phyloP scores from a whole-genome alignment of 1,140 invertebrate genomes.

The Ectropis grisescens region DNA sequence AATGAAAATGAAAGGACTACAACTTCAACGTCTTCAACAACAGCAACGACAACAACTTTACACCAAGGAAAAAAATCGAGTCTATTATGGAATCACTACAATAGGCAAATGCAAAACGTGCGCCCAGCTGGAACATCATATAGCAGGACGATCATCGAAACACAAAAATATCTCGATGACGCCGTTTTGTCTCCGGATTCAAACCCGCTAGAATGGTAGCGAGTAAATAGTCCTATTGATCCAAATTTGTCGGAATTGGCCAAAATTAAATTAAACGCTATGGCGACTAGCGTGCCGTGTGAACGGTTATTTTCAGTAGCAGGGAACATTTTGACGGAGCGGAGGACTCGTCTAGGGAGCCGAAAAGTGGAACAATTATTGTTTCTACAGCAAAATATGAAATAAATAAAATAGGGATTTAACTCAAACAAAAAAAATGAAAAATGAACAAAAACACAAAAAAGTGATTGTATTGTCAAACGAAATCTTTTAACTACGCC shows the following conservation, averaged over 20 bases:
- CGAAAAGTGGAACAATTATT: not conserved
- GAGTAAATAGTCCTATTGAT: not conserved
- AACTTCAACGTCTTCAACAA: not conserved
- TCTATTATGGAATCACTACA: not conserved
- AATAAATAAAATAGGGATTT: not conserved
- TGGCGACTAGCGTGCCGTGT: slow-evolving; percentile 1
- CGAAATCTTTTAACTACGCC: too few relatives aligned
- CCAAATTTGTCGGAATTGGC: not conserved
- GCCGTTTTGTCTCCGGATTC: not conserved
- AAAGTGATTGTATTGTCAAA: too few relatives aligned
- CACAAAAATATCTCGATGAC: not conserved
- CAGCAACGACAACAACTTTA: not conserved
- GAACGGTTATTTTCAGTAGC: not conserved
- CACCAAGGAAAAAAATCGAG: not conserved
- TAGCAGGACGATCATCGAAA: not conserved
- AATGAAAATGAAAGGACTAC: not conserved
- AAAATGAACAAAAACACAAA: too few relatives aligned
- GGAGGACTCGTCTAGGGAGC: not conserved
- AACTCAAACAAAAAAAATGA: not conserved
- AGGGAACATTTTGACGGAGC: not conserved
- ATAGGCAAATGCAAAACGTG: not conserved
- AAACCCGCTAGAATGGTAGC: not conserved
- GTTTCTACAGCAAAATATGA: slow-evolving; percentile 1
- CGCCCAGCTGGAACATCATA: not conserved
- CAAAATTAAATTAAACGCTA: not conserved